phyloP scores from a whole-genome alignment of 2,888 invertebrate species.

The Julus scanicus region DNA sequence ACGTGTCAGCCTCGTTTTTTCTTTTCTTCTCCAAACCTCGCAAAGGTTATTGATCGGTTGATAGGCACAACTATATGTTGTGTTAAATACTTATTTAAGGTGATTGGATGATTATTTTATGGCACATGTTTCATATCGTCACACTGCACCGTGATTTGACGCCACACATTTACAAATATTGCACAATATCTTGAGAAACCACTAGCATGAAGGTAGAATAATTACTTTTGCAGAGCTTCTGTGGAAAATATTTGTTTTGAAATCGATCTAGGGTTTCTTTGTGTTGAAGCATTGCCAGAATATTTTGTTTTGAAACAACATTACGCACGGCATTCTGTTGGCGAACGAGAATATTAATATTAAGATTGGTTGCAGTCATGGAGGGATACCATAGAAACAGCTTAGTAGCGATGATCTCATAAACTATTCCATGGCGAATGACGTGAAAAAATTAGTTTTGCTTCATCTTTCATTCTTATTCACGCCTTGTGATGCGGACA shows the following conservation, averaged over 20 bases:
- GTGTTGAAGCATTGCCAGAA: background rate
- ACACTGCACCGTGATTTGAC: too few species aligned
- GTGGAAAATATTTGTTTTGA: background rate
- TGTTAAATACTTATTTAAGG: background rate
- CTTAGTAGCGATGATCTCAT: background rate
- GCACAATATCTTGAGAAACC: too few species aligned
- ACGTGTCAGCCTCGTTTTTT: too few species aligned
- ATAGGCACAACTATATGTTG: too few species aligned
- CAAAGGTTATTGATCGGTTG: too few species aligned
- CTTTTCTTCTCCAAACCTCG: too few species aligned
- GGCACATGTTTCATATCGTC: background rate
- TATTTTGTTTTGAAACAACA: background rate
- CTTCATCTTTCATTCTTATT: background rate
- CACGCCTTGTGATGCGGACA: background rate
- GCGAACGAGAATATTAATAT: background rate
- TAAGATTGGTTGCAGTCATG: background rate
- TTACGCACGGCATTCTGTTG: background rate
- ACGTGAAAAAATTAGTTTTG: background rate
- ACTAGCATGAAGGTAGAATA: too few species aligned
- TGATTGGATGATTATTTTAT: background rate
- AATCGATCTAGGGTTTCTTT: background rate
- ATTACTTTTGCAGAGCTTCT: background rate
- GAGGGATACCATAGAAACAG: background rate
- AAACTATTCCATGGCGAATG: background rate
- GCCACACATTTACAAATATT: too few species aligned